Percentiles rank a stretch among this genome's conserved stretches.
These are phyloP conservation scores for Tupaia chinensis DNA, from an alignment of 2,113 vertebrate species.

Conservation along the genomic window DNA sequence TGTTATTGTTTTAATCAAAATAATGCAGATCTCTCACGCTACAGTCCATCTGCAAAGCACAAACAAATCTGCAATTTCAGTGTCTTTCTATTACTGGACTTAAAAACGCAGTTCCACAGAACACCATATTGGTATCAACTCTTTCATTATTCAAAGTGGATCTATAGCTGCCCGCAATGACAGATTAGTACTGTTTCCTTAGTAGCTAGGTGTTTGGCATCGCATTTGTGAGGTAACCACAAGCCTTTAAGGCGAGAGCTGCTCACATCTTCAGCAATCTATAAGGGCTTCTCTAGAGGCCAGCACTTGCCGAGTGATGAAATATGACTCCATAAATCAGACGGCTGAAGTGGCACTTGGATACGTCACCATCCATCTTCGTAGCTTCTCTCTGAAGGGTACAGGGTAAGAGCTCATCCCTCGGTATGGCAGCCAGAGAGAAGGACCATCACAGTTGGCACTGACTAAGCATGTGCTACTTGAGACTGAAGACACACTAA, in stretches of 20 bases:
- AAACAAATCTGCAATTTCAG: constrained; percentile 18
- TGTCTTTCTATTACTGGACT: constrained; percentile 18
- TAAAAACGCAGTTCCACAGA: background rate
- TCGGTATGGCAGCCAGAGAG: constrained; percentile 77
- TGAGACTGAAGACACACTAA: constrained; percentile 88
- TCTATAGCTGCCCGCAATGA: constrained; percentile 91
- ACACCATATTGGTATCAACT: constrained; percentile 60
- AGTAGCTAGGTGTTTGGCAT: constrained; percentile 92
- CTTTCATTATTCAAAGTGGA: constrained; percentile 85
- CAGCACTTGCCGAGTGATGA: constrained; percentile 88
- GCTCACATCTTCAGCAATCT: constrained; percentile 89
- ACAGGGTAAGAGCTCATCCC: constrained; percentile 85
- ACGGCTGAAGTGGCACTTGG: constrained; percentile 89
- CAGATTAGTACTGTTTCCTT: constrained; percentile 92
- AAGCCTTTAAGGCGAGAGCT: constrained; percentile 90
- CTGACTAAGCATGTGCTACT: constrained; percentile 87
- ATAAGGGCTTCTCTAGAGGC: constrained; percentile 90
- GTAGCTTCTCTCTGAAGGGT: constrained; percentile 85
- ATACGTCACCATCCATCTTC: constrained; percentile 90
- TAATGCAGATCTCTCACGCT: constrained; percentile 11
- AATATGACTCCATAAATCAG: constrained; percentile 96
- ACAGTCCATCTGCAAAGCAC: constrained; percentile 12
- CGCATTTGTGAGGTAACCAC: constrained; percentile 87
- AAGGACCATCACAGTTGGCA: constrained; percentile 87
- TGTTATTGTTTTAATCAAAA: constrained; percentile 32